Evolutionary conservation across 2,888 invertebrate species (phyloP).

Genomic region (Timandra comae): DNA sequence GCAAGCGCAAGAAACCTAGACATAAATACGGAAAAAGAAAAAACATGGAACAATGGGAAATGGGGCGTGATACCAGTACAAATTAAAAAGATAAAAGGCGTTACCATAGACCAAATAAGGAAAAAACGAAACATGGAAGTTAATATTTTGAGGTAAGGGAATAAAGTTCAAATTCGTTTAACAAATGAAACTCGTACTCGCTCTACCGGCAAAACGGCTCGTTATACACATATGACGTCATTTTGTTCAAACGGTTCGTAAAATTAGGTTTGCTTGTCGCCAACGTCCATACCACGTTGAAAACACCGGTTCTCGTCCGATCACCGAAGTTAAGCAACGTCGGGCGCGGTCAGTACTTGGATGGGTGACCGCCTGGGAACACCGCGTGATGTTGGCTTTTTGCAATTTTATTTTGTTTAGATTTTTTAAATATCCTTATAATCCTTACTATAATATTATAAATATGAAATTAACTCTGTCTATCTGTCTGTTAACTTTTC

Average conservation of each 20-base stretch:
- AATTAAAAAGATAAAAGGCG: slow-evolving; percentile 48
- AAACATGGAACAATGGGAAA: slow-evolving; percentile 50
- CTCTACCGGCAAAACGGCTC: too few relatives aligned
- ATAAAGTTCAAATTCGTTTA: too few relatives aligned
- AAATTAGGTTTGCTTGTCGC: slow-evolving; percentile 3
- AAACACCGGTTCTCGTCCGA: slow-evolving; percentile 65
- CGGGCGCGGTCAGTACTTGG: slow-evolving; percentile 67
- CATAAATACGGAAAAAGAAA: slow-evolving; percentile 38
- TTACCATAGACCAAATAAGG: slow-evolving; percentile 50
- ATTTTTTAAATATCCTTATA: neutral
- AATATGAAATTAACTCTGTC: too few relatives aligned
- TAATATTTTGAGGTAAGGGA: slow-evolving; percentile 56
- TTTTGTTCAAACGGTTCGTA: slow-evolving; percentile 8
- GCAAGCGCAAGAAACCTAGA: slow-evolving; percentile 57
- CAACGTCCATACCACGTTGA: slow-evolving; percentile 56
- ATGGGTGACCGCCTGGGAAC: slow-evolving; percentile 69
- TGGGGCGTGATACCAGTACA: slow-evolving; percentile 67
- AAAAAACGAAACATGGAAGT: slow-evolving; percentile 57
- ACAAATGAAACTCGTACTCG: too few relatives aligned
- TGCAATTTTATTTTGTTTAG: slow-evolving; percentile 6
- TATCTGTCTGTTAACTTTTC: too few relatives aligned
- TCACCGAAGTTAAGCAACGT: slow-evolving; percentile 67
- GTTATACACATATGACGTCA: slow-evolving; percentile 2
- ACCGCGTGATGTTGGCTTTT: slow-evolving; percentile 54
- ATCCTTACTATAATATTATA: too few relatives aligned